Conservation (phyloP, 2,888 invertebrate genomes). For the Alloscopus bannaensis region DNA sequence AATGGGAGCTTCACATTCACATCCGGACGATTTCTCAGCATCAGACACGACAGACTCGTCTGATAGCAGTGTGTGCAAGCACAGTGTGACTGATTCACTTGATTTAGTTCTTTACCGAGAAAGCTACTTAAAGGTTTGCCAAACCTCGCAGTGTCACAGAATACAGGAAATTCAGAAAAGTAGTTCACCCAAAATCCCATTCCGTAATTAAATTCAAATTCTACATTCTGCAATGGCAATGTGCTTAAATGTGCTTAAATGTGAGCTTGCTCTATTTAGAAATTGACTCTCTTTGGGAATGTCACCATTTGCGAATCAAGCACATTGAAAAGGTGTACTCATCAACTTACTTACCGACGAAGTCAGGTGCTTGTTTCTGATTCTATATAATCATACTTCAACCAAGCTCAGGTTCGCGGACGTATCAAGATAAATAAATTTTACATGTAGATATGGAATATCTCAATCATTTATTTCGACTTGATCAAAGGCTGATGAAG, state of each 20-base stretch:
- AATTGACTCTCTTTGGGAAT: background rate
- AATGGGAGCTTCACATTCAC: too few relatives aligned
- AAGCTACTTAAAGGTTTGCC: background rate
- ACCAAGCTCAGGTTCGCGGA: background rate
- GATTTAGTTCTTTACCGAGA: background rate
- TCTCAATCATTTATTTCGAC: conserved; percentile 2
- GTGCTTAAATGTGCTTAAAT: background rate
- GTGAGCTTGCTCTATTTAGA: background rate
- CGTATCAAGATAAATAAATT: background rate
- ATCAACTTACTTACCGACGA: background rate
- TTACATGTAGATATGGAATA: conserved; percentile 3
- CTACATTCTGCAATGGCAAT: background rate
- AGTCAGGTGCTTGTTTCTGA: background rate
- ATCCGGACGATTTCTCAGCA: too few relatives aligned
- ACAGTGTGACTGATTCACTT: background rate
- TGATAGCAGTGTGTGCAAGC: background rate
- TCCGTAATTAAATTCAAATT: background rate
- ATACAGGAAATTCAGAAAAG: background rate
- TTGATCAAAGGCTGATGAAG: background rate
- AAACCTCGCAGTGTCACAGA: background rate
- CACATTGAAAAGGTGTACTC: background rate
- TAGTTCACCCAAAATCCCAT: background rate
- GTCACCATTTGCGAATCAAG: background rate
- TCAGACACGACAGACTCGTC: background rate
- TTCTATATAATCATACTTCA: background rate